phyloP scores from a whole-genome alignment of 1,140 invertebrate species.

The Pseudomyrmex concolor region DNA sequence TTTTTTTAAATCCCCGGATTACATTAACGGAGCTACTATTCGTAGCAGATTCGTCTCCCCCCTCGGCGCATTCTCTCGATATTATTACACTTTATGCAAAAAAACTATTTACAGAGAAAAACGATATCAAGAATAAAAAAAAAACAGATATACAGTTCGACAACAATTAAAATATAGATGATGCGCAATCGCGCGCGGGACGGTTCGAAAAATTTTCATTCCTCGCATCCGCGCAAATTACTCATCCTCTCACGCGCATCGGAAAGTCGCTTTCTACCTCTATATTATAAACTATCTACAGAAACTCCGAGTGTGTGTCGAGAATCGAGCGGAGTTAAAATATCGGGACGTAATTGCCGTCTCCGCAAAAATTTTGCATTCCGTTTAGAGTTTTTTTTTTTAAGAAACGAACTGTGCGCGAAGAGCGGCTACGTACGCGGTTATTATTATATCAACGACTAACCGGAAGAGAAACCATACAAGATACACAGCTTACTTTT shows the following conservation, averaged over 20 bases:
- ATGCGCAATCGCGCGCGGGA: constrained; percentile 34
- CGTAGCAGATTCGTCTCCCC: constrained; percentile 9
- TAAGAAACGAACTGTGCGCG: no score
- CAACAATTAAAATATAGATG: constrained; percentile 39
- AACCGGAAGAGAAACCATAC: constrained; percentile 45
- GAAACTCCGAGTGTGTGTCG: constrained; percentile 2
- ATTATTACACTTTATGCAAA: constrained; percentile 31
- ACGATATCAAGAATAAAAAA: not conserved
- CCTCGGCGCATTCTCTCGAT: constrained; percentile 21
- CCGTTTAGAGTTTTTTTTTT: not conserved
- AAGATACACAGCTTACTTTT: constrained; percentile 31
- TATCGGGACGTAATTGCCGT: no score
- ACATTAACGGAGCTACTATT: constrained; percentile 32
- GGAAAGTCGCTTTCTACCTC: not conserved
- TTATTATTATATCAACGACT: constrained; percentile 34
- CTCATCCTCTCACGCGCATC: not conserved
- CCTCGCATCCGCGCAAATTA: constrained; percentile 24
- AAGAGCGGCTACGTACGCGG: constrained; percentile 11
- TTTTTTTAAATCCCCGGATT: constrained; percentile 43
- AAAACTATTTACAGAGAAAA: constrained; percentile 41
- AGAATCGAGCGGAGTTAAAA: not conserved
- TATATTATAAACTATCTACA: constrained; percentile 24
- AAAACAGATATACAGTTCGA: constrained; percentile 23
- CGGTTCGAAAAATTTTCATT: constrained; percentile 25
- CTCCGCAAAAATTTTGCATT: constrained; percentile 9